Base-by-base conservation (phyloP, 1,140 invertebrate species). In the Drosophila pruinosa region DNA sequence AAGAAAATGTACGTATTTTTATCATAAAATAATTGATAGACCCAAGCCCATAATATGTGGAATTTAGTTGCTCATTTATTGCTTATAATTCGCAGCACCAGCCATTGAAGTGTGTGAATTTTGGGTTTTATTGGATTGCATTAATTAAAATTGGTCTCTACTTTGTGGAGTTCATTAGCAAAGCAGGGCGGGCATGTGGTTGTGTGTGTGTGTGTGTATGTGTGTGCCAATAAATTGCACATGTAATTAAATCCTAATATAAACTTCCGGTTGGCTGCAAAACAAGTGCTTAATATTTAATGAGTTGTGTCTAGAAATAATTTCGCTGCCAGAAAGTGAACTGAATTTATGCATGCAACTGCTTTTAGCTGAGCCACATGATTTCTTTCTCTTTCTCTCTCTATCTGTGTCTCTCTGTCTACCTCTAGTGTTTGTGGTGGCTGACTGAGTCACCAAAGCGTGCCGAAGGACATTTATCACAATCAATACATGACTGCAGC, bases 241-340 rank as follows among this genome's bases (percentile, higher is more conserved):
- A 77, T 73, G 67, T 86, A 86, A 85, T 85, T 86, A 85, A 85
- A 86, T 77, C 63, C 75, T 65, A 76, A 56, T 85, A 82, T 67
- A 81, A 80, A 85, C 81, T 76, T 77, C 72, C 77, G 65, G 64
- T 47, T 83, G 52, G 54, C 41, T 75, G 64, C 54, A 67, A 45
- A 73, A 79, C 82, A 70, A 75, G 64, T 70, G 65, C 77, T 86
- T 79, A 75, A 83, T 80, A 85, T 71, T 85, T 83, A 83, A 83
- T 83, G 79, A 83, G 79, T 72, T 75, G 67, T 59, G 52, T 57
- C 36, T 65, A 57, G 68, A 58, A 65, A 71, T 70, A 39, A 70
- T 70, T 64, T 48, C 24, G 50, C 36, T 41, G 50, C 8, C 69
- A 50, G 19, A 48, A 65, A 57, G 26, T 65, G 62, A 54, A 47